Base-by-base conservation (phyloP, 1,140 invertebrate genomes). In the Armadillidium nasatum region DNA sequence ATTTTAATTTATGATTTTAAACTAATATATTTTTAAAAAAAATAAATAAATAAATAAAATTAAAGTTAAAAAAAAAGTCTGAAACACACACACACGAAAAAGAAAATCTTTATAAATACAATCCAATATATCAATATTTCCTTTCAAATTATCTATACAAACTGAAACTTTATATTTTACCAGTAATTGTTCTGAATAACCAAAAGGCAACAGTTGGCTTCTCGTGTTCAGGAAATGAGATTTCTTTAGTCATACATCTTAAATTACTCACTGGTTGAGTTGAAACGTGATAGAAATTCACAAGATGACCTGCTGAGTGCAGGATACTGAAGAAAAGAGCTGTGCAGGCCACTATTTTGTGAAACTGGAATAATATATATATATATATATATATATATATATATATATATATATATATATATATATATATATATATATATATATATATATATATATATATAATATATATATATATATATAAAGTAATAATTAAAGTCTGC, bases 231-330 rank as follows among this genome's bases (percentile, higher is more conserved):
- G 94, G 92, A 83, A 96, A 98, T 83, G 92, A 91, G 71, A 97
- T 90, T 86, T 97, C 96, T 78, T 94, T 92, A 0, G 97, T 98
- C 1, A 99, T 87, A 85, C 97, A 99, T 23, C 93, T 89, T 10
- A 99, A 87, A 85, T 98, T 94, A 82, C 95, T 94, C 0, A 98
- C 88, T 0, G 96, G 96, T 83, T 99, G 97, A 0, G 95, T 99
- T 1, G 95, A 96, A 0, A 99, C 92, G 83, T 99, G 96, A 85
- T 99, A 99, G 85, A 99, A 99, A 85, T 99, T 99, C 23, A 99
- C 94, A 82, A 97, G 93, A 83, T 99, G 97, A 0, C 97, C 97
- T 43, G 97, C 90, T 0, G 95, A 94, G 82, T 99, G 93, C 0
- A 96, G 87, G 10, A 95, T 85, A 0, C 92, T 94, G 85, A 98